phyloP scores from a whole-genome alignment of 2,113 vertebrate species.

The Corvus hawaiiensis region DNA sequence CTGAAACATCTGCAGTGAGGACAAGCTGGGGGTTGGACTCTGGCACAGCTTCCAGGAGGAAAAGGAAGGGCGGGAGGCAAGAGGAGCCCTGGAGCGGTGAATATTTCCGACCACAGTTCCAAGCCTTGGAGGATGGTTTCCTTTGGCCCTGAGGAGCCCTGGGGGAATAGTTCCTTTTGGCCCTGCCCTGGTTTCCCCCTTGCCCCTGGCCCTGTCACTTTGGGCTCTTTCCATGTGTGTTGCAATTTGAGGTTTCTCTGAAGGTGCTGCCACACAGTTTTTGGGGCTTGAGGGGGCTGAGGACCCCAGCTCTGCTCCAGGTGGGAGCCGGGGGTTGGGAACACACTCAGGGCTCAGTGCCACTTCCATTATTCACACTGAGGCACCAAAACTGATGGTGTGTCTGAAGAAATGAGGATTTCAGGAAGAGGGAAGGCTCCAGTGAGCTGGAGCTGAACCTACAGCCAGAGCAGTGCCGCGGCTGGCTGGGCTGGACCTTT shows the following conservation, averaged over 20 bases:
- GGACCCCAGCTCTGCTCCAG: not conserved
- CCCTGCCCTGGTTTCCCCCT: not conserved
- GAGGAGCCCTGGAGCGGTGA: not conserved
- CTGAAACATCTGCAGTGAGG: not conserved
- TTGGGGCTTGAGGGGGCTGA: not conserved
- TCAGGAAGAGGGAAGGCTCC: not conserved
- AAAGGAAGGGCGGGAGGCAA: not conserved
- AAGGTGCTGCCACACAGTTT: not conserved
- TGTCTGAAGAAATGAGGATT: fast-evolving
- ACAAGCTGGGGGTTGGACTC: not conserved
- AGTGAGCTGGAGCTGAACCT: not conserved
- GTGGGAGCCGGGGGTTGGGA: not conserved
- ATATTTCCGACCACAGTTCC: not conserved
- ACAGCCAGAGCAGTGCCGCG: not conserved
- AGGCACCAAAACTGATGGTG: fast-evolving
- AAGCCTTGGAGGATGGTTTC: not conserved
- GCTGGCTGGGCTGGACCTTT: not conserved
- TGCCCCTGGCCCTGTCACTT: fast-evolving
- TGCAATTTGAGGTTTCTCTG: slow-evolving; percentile 19
- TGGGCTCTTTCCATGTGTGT: not conserved
- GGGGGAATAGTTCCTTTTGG: not conserved
- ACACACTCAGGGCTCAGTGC: not conserved
- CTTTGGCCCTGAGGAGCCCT: not conserved
- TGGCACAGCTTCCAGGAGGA: not conserved
- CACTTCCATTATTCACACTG: not conserved